phyloP scores from a whole-genome alignment of 2,113 vertebrate genomes.

The Pongo pygmaeus region DNA sequence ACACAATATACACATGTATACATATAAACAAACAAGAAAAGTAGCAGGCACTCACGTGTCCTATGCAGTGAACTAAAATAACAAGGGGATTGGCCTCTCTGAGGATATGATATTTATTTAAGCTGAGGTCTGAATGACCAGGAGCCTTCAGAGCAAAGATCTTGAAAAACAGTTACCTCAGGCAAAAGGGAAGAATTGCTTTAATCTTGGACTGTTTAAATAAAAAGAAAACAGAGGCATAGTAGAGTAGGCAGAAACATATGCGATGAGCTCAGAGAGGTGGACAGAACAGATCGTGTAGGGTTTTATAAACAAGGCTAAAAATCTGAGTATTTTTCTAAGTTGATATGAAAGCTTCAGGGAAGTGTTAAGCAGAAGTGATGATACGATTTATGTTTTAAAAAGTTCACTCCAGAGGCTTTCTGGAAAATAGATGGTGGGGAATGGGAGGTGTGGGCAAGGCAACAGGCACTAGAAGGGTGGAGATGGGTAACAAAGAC shows the following conservation, averaged over 20 bases:
- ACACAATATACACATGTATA: not conserved
- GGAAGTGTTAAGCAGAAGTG: not conserved
- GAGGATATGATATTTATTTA: not conserved
- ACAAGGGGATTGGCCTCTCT: not conserved
- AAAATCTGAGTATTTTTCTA: not conserved
- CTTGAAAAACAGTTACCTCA: not conserved
- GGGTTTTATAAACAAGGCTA: not conserved
- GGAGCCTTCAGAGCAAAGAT: not conserved
- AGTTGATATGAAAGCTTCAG: not conserved
- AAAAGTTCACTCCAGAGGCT: not conserved
- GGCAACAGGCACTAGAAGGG: not conserved
- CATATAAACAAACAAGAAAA: not conserved
- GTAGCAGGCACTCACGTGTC: not conserved
- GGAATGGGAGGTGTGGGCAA: not conserved
- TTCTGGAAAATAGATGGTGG: not conserved
- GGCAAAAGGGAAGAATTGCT: not conserved
- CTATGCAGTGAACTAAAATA: slow-evolving; percentile 1
- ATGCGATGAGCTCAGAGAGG: not conserved
- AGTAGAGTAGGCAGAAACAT: not conserved
- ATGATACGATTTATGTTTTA: not conserved
- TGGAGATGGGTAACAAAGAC: not conserved
- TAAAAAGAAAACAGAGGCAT: not conserved
- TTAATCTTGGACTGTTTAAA: slow-evolving; percentile 19
- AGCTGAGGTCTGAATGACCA: not conserved
- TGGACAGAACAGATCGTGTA: not conserved